phyloP scores from a whole-genome alignment of 2,888 invertebrate species.

The Acanthoscelides obtectus region DNA sequence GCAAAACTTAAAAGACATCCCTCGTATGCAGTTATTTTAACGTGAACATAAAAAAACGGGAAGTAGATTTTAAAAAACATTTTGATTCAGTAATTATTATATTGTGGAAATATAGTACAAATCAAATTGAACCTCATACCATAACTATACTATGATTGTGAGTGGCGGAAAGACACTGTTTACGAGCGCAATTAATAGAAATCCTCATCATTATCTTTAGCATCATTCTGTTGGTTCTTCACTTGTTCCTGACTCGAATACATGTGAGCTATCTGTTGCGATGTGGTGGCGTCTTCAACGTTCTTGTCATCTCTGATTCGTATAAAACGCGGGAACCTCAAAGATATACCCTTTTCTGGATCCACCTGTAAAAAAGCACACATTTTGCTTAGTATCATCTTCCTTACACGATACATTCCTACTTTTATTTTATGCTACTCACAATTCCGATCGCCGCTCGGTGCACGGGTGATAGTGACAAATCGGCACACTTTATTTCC shows the following conservation, averaged over 20 bases:
- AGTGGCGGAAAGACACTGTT: no score
- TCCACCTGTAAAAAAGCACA: constrained; percentile 63
- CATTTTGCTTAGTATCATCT: no score
- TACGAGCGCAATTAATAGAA: no score
- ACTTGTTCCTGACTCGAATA: constrained; percentile 92
- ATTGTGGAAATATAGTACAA: no score
- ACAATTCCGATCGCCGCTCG: constrained; percentile 82
- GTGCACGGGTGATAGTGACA: constrained; percentile 93
- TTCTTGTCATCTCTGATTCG: constrained; percentile 87
- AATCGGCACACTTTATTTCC: constrained; percentile 83
- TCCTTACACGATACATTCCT: not conserved
- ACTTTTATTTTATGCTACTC: constrained; percentile 31
- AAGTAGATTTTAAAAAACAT: no score
- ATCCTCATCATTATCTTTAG: constrained; percentile 52
- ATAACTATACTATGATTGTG: no score
- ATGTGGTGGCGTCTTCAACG: constrained; percentile 87
- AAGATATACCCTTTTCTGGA: constrained; percentile 86
- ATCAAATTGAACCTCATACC: no score
- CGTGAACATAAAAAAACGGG: no score
- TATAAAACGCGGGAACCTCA: constrained; percentile 92
- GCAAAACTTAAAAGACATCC: no score
- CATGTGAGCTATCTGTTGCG: constrained; percentile 85
- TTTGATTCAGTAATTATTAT: no score
- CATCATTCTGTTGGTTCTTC: constrained; percentile 57
- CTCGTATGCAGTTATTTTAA: no score